phyloP scores from a whole-genome alignment of 2,113 vertebrate species.

The Malurus alboscapulatus region DNA sequence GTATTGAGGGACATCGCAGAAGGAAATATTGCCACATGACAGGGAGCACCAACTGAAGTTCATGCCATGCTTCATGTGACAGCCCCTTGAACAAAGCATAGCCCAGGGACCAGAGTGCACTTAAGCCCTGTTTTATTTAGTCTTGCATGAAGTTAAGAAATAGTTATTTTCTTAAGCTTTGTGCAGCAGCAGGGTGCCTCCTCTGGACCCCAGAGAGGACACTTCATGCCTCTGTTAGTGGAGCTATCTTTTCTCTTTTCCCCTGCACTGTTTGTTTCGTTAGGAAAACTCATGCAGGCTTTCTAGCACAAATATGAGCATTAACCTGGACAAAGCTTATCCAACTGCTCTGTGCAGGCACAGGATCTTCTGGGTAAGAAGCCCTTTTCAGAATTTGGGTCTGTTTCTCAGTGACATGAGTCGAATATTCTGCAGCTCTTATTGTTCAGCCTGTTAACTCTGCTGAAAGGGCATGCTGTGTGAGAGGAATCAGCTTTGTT shows the following conservation, averaged over 20 bases:
- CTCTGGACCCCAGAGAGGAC: background rate
- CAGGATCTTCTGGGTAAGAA: background rate
- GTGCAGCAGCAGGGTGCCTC: background rate
- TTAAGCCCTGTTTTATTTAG: background rate
- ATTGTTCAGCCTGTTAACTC: background rate
- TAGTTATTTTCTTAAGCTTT: background rate
- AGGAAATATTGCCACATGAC: background rate
- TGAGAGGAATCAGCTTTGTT: background rate
- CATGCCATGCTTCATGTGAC: background rate
- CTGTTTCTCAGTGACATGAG: background rate
- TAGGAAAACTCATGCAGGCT: background rate
- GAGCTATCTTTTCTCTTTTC: background rate
- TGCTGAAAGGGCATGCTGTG: background rate
- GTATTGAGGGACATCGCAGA: rapidly evolving
- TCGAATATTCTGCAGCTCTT: background rate
- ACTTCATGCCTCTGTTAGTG: background rate
- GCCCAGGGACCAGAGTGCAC: background rate
- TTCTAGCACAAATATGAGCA: background rate
- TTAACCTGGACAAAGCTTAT: background rate
- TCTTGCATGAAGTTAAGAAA: background rate
- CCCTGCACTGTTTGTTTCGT: background rate
- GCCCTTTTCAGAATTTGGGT: background rate
- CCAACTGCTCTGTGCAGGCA: background rate
- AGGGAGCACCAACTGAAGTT: background rate
- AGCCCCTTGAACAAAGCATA: background rate